Conservation (phyloP, 1,140 invertebrate species). For the Drosophila tsacasi region DNA sequence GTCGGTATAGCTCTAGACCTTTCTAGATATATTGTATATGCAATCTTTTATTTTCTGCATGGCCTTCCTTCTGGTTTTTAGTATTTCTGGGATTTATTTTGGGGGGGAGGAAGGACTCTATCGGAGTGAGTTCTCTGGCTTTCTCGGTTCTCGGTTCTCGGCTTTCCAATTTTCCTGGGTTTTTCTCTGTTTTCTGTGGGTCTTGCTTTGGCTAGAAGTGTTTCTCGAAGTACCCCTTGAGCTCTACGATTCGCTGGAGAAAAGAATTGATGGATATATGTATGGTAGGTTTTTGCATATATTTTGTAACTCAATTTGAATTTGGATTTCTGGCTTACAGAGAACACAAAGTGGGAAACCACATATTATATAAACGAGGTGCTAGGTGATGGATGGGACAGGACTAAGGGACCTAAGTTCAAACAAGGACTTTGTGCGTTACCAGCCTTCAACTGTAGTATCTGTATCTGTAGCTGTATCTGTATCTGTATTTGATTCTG, state of each 20-base stretch:
- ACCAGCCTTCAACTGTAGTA: constrained; percentile 10
- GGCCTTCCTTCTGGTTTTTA: constrained; percentile 17
- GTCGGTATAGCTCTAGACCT: constrained; percentile 18
- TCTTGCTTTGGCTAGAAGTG: constrained; percentile 41
- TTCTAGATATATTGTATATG: constrained; percentile 46
- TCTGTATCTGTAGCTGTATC: background rate
- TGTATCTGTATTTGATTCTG: background rate
- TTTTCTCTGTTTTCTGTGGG: constrained; percentile 19
- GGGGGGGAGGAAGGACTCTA: background rate
- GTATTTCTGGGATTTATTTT: constrained; percentile 22
- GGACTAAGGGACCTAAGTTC: constrained; percentile 14
- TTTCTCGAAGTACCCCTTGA: constrained; percentile 50
- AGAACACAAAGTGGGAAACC: constrained; percentile 13
- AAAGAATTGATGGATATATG: constrained; percentile 40
- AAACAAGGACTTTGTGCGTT: constrained; percentile 37
- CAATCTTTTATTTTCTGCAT: constrained; percentile 40
- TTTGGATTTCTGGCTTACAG: constrained; percentile 8
- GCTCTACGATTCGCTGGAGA: constrained; percentile 62
- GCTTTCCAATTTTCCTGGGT: constrained; percentile 25
- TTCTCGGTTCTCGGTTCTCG: background rate
- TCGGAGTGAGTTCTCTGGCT: constrained; percentile 12
- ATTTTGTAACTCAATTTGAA: background rate
- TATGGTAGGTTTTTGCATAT: constrained; percentile 12
- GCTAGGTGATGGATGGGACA: constrained; percentile 11
- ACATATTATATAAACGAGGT: constrained; percentile 14